Base-by-base conservation (phyloP, 2,797 vertebrate species). In the Amblyopsis hoosieri region DNA sequence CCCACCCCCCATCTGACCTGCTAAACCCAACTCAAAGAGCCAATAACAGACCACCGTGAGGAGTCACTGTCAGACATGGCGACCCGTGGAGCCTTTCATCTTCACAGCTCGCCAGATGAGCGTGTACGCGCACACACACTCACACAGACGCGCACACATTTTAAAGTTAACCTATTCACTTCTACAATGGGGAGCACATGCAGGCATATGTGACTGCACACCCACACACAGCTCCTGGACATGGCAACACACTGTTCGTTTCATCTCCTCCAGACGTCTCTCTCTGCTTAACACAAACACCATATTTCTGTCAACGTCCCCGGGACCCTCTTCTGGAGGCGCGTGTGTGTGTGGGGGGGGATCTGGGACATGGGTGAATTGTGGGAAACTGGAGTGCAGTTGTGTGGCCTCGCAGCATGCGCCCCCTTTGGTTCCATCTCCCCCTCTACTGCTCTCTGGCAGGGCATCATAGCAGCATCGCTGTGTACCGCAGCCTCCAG, bases 361-460 rank as follows among this genome's bases (percentile, higher is more conserved):
- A 89, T 85, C 78, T 86, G 81, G 88, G 90, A 87, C 83, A 85
- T 80, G 88, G 86, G 84, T 86, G 86, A 91, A 82, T 88, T 90
- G 87, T 90, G 90, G 82, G 82, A 90, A 83, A 80, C 75, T 86
- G 85, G 88, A 92, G 85, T 84, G 87, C 84, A 91, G 85, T 87
- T 42, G 85, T 92, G 88, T 81, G 89, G 83, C 83, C 86, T 85
- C 70, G 55, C 90, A 91, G 87, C 76, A 73, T 75, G 85, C 31
- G 45, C 62, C 69, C 77, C 9, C 66, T 69, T 76, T 77, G 57
- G 59, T 78, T 64, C 82, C 69, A 71, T 56, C 69, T 65, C 69
- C 74, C 72, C 29, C 56, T 62, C 56, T 66, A 61, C 6, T 68
- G 67, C 76, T 83, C 77, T 75, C 62, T 85, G 81, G 78, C 68